Base-by-base conservation (phyloP, 2,797 vertebrate genomes). In the Coluber constrictor region DNA sequence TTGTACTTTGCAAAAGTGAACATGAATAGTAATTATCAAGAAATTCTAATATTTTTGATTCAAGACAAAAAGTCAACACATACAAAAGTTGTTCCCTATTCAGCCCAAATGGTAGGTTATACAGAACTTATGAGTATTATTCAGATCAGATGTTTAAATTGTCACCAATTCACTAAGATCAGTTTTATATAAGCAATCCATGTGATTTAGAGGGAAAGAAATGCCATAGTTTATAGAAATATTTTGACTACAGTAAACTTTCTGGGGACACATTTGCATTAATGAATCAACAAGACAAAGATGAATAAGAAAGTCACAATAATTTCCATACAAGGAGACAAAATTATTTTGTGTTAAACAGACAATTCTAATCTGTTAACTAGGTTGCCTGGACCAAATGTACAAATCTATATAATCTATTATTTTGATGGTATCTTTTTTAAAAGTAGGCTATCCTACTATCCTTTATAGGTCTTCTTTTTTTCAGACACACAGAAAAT, bases 121-220 rank as follows among this genome's bases (percentile, higher is more conserved):
- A 25, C 92, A 63, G 56, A 55, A 7, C 15, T 5, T 60, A 60
- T 1, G n/a, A 87, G 89, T 94, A 89, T 60, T 74, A 61, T 60
- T 79, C 63, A 66, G 29, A 92, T 55, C 92, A 16, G 55, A 89
- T 95, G 88, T 90, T 93, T 92, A 86, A 94, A 57, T 20, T 90
- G 63, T 86, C 87, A 93, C 92, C 94, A 94, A 96, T 94, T 96
- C 93, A 95, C 94, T 95, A 95, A 94, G 89, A 94, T 92, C 63
- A 94, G 23, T 11, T 37, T 94, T 90, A 94, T 90, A 95, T 47
- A 74, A 87, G 90, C 74, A 91, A 88, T 60, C 89, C 12, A 90
- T n/a, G 91, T 32, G 63, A n/a, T 90, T 57, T 92, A 59, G 27
- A 63, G 23, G 54, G n/a, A 79, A 87, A n/a, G 43, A 93, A 94